phyloP scores from a whole-genome alignment of 2,888 invertebrate species.

The Euphydryas editha region DNA sequence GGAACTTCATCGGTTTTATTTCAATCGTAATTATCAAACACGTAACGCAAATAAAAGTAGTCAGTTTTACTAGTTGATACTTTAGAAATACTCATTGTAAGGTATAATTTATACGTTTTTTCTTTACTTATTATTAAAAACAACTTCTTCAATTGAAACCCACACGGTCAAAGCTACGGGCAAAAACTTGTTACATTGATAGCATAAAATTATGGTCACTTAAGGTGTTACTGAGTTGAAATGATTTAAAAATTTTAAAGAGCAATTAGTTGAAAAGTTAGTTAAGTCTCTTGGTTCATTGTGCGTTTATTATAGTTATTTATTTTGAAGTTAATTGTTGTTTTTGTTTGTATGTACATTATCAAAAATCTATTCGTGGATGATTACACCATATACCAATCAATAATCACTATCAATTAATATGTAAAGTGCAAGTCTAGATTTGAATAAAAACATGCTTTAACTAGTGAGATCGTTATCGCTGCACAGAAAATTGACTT shows the following conservation, averaged over 20 bases:
- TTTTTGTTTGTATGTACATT: no score
- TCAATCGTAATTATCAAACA: no score
- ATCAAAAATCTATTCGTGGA: neutral
- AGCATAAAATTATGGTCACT: neutral
- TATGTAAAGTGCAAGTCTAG: neutral
- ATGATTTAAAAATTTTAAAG: neutral
- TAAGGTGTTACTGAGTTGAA: neutral
- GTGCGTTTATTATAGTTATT: no score
- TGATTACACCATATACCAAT: neutral
- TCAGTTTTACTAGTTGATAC: no score
- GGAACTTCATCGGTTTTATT: no score
- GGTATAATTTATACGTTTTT: no score
- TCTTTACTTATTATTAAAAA: no score
- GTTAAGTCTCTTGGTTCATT: no score
- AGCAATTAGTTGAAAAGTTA: neutral
- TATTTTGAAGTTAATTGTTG: no score
- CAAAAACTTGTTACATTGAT: neutral
- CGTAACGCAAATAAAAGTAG: no score
- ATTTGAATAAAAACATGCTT: neutral
- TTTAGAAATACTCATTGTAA: no score
- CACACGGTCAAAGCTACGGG: neutral
- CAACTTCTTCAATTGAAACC: no score
- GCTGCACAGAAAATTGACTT: neutral
- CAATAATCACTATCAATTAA: neutral
- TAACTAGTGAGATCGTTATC: neutral